Conservation (phyloP, 2,888 invertebrate genomes). For the Ophioninae sp. region DNA sequence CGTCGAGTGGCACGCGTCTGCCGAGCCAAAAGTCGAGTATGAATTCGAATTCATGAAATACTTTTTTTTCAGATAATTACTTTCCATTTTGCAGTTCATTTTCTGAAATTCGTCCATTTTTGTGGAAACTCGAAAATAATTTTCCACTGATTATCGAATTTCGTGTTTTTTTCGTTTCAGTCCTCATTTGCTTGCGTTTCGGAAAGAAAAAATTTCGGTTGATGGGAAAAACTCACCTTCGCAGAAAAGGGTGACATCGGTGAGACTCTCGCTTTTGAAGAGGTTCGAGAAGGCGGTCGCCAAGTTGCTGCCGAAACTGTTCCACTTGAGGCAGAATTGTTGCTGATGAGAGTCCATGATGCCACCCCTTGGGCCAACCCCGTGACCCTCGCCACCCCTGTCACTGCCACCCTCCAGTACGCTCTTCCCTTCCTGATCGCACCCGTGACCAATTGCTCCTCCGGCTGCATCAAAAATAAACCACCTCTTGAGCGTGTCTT, state of each 20-base stretch:
- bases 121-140: too few species aligned
- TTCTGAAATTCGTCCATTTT: too few species aligned
- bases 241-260: conserved; percentile 96
- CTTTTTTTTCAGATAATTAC: too few species aligned
- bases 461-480: conserved; percentile 70
- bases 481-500: neutral
- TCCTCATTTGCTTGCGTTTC: too few species aligned
- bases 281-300: conserved; percentile 95
- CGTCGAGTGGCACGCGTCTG: too few species aligned
- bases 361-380: conserved; percentile 82
- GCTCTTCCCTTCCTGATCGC: conserved; percentile 77
- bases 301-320: conserved; percentile 96
- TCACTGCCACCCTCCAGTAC: conserved; percentile 76
- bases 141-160: too few species aligned
- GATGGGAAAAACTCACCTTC: conserved; percentile 88
- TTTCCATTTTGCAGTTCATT: too few species aligned
- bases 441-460: conserved; percentile 78
- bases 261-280: conserved; percentile 95
- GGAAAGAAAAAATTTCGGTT: neutral
- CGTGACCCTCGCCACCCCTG: conserved; percentile 77
- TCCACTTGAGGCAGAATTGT: conserved; percentile 97
- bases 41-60: too few species aligned
- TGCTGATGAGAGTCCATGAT: conserved; percentile 95
- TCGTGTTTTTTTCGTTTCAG: too few species aligned
- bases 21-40: too few species aligned